Evolutionary conservation across 2,888 invertebrate genomes (phyloP), one percentile per base, ranked within the genome.

Genomic region (Andrena marginata): DNA sequence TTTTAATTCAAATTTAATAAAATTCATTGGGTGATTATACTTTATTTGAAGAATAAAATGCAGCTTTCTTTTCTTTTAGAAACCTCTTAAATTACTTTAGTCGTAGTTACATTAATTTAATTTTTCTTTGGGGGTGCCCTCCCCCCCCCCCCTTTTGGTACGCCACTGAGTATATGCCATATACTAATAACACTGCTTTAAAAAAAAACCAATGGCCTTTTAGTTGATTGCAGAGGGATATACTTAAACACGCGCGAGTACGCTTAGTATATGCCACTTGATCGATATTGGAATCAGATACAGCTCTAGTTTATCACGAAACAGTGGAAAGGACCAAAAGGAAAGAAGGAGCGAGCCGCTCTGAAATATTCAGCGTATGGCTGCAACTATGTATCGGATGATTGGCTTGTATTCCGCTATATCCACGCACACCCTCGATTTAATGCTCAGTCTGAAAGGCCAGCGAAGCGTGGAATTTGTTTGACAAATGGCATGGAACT

Each of bases 401-500:
- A 77, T 82, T 77, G 77, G 54, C 60, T 69, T 59, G 51, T 48
- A 69, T 69, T 54, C 6, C 48, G 68, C 63, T 42, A 51, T 73
- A 59, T 69, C 64, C 54, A 60, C 82, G 56, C 73, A 62, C 73
- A 82, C 82, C 73, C 82, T 82, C 82, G 64, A 49, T 69, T 77
- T 83, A 83, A 82, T 77, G 83, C 56, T 64, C 75, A 84, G 51
- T 72, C 81, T 75, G 26, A 70, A 84, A 76, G 77, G 81, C 62
- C 77, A 85, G 71, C 64, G 76, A 59, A 78, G 85, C 85, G 78
- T 85, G 85, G 81, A 85, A 85, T 85, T 85, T 85, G 76, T 80
- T 85, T 85, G 84, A 85, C 84, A 85, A 84, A 85, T 84, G 74
- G 74, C 77, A 84, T 74, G 71, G 77, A 85, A 84, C 84, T 84